Conservation (phyloP, 2,797 vertebrate species). For the Gallinago stenura region DNA sequence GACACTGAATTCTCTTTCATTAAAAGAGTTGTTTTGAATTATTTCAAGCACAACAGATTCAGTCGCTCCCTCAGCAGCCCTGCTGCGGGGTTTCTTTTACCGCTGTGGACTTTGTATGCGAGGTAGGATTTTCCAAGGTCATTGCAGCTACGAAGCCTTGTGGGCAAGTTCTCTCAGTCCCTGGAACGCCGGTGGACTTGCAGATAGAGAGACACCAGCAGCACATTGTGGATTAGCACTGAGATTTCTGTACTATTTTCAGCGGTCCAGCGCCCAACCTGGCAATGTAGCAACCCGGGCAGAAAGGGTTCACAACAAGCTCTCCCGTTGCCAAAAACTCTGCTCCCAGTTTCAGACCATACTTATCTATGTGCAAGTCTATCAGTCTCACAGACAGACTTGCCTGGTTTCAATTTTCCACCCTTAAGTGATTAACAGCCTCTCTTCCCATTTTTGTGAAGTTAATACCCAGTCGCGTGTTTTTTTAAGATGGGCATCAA, state of each 20-base stretch:
- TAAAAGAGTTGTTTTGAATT: not conserved
- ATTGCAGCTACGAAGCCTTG: not conserved
- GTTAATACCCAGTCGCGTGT: fast-evolving
- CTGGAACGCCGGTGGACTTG: not conserved
- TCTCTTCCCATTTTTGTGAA: not conserved
- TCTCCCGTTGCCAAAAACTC: not conserved
- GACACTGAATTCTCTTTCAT: not conserved
- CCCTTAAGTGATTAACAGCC: not conserved
- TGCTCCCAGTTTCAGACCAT: not conserved
- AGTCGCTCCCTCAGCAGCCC: not conserved
- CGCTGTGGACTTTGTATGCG: not conserved
- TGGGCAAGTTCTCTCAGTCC: not conserved
- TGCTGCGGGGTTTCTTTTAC: not conserved
- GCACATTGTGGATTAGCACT: not conserved
- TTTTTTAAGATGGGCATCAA: not conserved
- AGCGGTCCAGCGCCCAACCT: not conserved
- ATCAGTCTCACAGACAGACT: not conserved
- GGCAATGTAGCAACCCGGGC: not conserved
- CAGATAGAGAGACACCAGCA: not conserved
- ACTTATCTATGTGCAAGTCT: not conserved
- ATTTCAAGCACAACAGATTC: not conserved
- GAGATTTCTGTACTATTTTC: not conserved
- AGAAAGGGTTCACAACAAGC: not conserved
- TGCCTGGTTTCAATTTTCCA: not conserved
- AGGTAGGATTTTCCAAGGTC: not conserved